Percentiles rank a stretch among this genome's conserved stretches.
Evolutionary conservation across 1,140 invertebrate species (phyloP).

Genomic region (Aphidius gifuensis): DNA sequence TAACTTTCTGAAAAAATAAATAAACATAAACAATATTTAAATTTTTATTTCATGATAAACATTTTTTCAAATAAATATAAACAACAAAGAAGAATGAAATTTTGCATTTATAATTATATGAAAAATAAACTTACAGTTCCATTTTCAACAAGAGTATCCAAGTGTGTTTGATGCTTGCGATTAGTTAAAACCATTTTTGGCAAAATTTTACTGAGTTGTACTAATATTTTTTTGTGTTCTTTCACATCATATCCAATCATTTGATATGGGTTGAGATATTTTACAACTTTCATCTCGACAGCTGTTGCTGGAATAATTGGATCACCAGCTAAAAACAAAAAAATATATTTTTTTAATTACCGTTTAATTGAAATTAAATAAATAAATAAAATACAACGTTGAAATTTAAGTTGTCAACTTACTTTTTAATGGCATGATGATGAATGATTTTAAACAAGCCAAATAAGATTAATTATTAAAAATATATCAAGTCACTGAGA

Average conservation of each 20-base stretch:
- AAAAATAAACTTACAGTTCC: conserved; percentile 21
- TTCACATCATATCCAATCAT: conserved; percentile 26
- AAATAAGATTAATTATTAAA: too few relatives aligned
- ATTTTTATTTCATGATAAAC: too few relatives aligned
- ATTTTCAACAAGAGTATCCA: background rate
- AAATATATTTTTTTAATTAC: too few relatives aligned
- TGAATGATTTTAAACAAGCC: too few relatives aligned
- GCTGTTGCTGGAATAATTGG: conserved; percentile 24
- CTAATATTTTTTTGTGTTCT: conserved; percentile 12
- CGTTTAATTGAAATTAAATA: too few relatives aligned
- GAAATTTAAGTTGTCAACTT: too few relatives aligned
- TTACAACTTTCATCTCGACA: conserved; percentile 36
- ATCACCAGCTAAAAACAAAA: too few relatives aligned
- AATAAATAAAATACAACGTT: too few relatives aligned
- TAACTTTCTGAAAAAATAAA: conserved; percentile 30
- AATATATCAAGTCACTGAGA: too few relatives aligned
- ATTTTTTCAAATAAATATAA: too few relatives aligned
- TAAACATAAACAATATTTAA: too few relatives aligned
- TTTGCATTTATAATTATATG: conserved; percentile 9
- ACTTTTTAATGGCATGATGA: too few relatives aligned
- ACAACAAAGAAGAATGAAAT: conserved; percentile 1
- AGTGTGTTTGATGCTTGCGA: conserved; percentile 2
- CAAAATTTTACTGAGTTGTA: conserved; percentile 23
- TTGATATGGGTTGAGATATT: conserved; percentile 36
- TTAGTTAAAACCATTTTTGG: conserved; percentile 22